Base-by-base conservation (phyloP, 2,888 invertebrate species). In the Cheilosia variabilis region DNA sequence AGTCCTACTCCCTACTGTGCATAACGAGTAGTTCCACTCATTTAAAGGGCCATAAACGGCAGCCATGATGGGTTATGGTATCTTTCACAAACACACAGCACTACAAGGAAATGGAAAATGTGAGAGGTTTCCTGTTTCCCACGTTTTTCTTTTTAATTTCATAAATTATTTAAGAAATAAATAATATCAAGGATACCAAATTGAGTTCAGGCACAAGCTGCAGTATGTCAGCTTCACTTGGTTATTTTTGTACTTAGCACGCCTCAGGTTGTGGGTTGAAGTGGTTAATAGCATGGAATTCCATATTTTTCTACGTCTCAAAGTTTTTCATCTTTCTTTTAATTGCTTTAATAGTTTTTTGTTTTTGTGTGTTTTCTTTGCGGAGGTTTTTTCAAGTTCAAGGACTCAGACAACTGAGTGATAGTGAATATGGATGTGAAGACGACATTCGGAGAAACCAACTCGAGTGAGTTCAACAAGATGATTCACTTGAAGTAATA, bases 391-490 rank as follows among this genome's bases (percentile, higher is more conserved):
- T 57, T 79, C 83, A 84, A 84, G 83, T 84, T 84, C 83, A 84
- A 84, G 83, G 83, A 84, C 83, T 84, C 73, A 31, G 47, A 68
- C 13, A 55, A 37, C 22, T 13, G 52, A 52, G 45, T 60, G 72
- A 53, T 60, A 50, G 62, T 53, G 22, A 22, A 22, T 22, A 22
- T 22, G 37, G 58, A 7, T 52, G 43, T 50, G 45, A 63, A 55
- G 73, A 69, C 15, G 73, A 72, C 77, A 82, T 82, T 82, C 77
- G 43, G 62, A 79, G 72, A 83, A 73, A 65, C 60, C 68, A 52
- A 75, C 79, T 75, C 69, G 68, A 77, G 79, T 69, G 69, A 79
- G 73, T 79, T 83, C 79, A 83, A 84, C 79, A 58, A 75, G 63
- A 58, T 52, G 24, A 13, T 24, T 19, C 53, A 57, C 65, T 71